A percentile compares a stretch with the other conserved stretches of the same genome.
These are phyloP conservation scores for Hemaris fuciformis DNA, from an alignment of 2,888 invertebrate species.

Conservation along the genomic window DNA sequence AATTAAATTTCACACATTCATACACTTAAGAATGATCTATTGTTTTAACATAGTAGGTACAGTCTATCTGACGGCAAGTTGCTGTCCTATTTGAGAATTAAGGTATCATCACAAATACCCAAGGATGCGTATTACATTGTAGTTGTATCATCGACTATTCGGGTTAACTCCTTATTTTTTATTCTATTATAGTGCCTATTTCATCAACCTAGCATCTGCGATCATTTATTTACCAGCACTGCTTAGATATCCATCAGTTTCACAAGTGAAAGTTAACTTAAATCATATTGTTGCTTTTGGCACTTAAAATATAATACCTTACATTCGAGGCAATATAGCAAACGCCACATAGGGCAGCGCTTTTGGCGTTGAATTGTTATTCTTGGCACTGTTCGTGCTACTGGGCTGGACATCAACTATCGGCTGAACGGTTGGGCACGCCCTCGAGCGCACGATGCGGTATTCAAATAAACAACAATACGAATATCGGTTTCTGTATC, in stretches of 20 bases:
- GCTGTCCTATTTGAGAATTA: neutral
- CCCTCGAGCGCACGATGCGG: conserved; percentile 26
- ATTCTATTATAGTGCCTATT: no score
- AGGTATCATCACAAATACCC: neutral
- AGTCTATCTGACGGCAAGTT: no score
- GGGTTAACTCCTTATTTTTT: no score
- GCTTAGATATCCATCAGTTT: no score
- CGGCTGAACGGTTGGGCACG: conserved; percentile 27
- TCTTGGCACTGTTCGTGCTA: conserved; percentile 35
- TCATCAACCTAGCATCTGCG: no score
- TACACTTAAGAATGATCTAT: no score
- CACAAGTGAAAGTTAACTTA: neutral
- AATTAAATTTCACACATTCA: no score
- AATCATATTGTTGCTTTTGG: neutral
- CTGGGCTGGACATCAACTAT: conserved; percentile 38
- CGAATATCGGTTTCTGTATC: neutral
- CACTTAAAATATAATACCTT: neutral
- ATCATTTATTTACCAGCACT: no score
- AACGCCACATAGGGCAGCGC: neutral
- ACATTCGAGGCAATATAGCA: neutral
- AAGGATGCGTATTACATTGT: neutral
- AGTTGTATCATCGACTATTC: no score
- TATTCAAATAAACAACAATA: conserved; percentile 10
- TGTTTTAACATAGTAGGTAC: no score
- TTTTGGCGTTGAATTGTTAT: conserved; percentile 34